phyloP scores from a whole-genome alignment of 2,888 invertebrate genomes.

The Julus scandinavius region DNA sequence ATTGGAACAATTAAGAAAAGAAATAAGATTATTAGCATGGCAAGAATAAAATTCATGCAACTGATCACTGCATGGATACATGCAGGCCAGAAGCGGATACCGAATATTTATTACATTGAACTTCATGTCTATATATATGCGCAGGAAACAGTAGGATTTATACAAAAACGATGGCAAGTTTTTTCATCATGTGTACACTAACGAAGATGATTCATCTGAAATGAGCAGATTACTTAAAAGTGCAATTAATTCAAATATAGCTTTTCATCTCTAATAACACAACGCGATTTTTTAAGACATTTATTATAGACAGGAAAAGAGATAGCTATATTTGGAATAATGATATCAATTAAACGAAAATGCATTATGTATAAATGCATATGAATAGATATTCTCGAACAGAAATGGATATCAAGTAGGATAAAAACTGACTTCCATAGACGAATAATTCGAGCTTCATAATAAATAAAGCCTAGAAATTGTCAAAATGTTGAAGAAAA shows the following conservation, averaged over 20 bases:
- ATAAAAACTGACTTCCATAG: not conserved
- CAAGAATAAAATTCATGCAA: not conserved
- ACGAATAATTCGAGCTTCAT: not conserved
- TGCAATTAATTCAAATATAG: no score
- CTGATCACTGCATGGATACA: not conserved
- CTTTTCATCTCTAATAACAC: no score
- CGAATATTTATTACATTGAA: conserved; percentile 3
- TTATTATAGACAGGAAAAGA: no score
- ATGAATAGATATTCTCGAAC: not conserved
- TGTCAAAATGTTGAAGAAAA: not conserved
- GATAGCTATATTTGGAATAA: no score
- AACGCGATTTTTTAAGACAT: no score
- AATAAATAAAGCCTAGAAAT: not conserved
- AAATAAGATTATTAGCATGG: not conserved
- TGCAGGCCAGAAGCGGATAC: not conserved
- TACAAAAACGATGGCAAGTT: no score
- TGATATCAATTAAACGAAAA: not conserved
- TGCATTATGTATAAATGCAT: not conserved
- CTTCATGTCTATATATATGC: not conserved
- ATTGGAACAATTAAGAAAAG: not conserved
- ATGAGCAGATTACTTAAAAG: no score
- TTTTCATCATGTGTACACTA: not conserved
- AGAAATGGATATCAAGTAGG: not conserved
- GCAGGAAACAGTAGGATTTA: not conserved
- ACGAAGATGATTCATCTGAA: not conserved